Evolutionary conservation across 2,797 vertebrate genomes (phyloP).

Genomic region (Anisognathus igniventris): DNA sequence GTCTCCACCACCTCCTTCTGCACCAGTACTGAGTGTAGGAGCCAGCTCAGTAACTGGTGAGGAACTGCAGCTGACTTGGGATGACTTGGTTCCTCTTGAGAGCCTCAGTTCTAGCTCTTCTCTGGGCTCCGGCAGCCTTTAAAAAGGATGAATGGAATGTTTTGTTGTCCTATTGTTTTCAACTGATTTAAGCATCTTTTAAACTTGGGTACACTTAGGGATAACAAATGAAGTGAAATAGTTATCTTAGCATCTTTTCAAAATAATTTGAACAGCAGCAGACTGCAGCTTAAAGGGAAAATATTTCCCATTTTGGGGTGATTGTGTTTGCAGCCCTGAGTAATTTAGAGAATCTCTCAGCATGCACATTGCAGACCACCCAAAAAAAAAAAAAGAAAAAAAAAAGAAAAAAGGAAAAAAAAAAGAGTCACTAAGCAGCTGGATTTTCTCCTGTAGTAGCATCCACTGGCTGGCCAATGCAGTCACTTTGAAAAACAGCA

Average conservation of each 20-base stretch:
- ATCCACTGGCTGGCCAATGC: neutral
- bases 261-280: neutral
- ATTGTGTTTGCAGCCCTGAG: neutral
- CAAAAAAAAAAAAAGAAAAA: neutral
- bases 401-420: neutral
- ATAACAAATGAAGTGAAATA: neutral
- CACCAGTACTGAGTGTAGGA: neutral
- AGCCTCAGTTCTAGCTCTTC: neutral
- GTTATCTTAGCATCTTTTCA: neutral
- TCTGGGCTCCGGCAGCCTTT: neutral
- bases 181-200: neutral
- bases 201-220: neutral
- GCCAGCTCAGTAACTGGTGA: neutral
- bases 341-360: neutral
- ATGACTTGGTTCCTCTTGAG: neutral
- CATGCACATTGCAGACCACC: neutral
- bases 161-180: neutral
- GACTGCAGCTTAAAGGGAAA: neutral
- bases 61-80: neutral
- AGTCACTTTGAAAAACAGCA: neutral
- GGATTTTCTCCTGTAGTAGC: neutral
- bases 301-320: neutral
- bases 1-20: neutral
- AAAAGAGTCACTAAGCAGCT: neutral
- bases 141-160: neutral